Percentiles rank a stretch among this genome's conserved stretches.
Evolutionary conservation across 2,113 vertebrate genomes (phyloP).

Genomic region (Calyptommatus sinebrachiatus): DNA sequence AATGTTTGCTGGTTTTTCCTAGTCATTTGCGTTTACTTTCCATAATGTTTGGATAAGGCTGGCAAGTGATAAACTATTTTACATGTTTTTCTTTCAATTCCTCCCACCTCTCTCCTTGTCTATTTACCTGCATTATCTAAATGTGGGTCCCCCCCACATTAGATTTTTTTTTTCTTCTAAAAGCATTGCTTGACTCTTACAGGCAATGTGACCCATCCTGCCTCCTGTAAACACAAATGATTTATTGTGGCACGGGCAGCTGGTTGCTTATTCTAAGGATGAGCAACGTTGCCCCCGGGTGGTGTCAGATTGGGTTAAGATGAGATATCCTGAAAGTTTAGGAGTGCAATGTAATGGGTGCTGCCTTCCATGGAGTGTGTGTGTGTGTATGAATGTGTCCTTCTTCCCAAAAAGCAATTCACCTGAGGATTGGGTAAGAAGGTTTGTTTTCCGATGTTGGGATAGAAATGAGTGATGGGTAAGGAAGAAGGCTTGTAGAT

Average conservation of each 20-base stretch:
- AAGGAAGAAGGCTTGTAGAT: too few relatives aligned
- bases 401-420: too few relatives aligned
- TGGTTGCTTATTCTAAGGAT: not conserved
- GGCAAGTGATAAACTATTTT: not conserved
- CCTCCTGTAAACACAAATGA: not conserved
- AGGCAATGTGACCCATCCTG: not conserved
- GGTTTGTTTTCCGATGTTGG: too few relatives aligned
- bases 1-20: not conserved
- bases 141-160: not conserved
- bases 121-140: not conserved
- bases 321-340: not conserved
- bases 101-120: not conserved
- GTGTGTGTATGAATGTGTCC: too few relatives aligned
- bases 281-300: not conserved
- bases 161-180: not conserved
- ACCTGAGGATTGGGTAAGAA: too few relatives aligned
- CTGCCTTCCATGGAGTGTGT: too few relatives aligned
- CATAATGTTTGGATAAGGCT: conserved; percentile 35
- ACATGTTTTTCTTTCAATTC: not conserved
- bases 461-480: too few relatives aligned
- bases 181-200: not conserved
- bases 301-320: not conserved
- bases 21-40: not conserved
- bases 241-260: not conserved
- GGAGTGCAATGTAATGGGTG: not conserved